Percentiles rank a stretch among this genome's conserved stretches.
Evolutionary conservation across 1,140 invertebrate genomes (phyloP).

Genomic region (Atta colombica): DNA sequence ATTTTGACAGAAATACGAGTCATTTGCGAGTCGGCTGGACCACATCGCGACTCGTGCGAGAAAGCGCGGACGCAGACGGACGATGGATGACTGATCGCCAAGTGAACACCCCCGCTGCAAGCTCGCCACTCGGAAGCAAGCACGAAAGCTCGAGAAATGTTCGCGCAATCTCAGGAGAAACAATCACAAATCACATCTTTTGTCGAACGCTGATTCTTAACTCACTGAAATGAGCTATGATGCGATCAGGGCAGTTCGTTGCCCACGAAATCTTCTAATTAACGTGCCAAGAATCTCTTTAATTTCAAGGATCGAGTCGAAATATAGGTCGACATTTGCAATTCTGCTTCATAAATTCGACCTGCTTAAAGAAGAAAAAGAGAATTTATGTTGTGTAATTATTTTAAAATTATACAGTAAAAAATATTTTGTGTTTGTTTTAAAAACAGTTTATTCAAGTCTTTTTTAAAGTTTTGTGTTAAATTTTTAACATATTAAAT

Average conservation of each 20-base stretch:
- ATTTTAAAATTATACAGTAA: no score
- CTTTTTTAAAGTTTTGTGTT: no score
- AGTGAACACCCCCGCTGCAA: constrained; percentile 10
- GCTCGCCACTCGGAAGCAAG: constrained; percentile 20
- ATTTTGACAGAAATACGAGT: neutral
- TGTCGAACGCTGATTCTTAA: no score
- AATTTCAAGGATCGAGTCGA: neutral
- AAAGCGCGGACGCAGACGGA: constrained; percentile 48
- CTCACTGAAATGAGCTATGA: constrained; percentile 42
- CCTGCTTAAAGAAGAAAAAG: neutral
- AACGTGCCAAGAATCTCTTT: neutral
- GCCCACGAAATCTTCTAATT: neutral
- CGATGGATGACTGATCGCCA: constrained; percentile 67
- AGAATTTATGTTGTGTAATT: no score
- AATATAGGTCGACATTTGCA: no score
- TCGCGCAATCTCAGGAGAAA: constrained; percentile 49
- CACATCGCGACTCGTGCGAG: constrained; percentile 19
- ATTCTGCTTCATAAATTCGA: no score
- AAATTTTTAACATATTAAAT: no score
- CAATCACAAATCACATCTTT: no score
- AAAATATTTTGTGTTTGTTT: no score
- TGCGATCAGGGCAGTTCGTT: constrained; percentile 23
- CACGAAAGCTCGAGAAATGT: constrained; percentile 63
- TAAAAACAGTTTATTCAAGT: no score
- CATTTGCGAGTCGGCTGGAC: neutral